Percentiles rank a stretch among this genome's conserved stretches.
These are phyloP conservation scores for Exaiptasia diaphana DNA, from an alignment of 64 coral and sea anemone species.

Conservation along the genomic window DNA sequence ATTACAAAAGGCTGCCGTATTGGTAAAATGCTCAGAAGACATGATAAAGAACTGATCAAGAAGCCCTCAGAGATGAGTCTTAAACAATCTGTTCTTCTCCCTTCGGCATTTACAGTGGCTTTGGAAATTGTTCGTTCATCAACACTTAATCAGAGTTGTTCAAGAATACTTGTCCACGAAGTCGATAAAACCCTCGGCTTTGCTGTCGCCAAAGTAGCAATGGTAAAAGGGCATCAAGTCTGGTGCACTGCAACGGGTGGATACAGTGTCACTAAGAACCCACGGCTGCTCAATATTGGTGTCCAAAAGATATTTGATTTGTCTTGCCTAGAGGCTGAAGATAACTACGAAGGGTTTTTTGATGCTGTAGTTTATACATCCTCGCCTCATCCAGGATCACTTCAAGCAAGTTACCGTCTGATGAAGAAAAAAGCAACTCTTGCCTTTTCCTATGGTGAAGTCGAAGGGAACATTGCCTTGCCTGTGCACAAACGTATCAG, in stretches of 20 bases:
- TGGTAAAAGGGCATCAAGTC: conserved; percentile 40
- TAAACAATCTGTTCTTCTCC: conserved; percentile 11
- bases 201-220: conserved; percentile 43
- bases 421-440: conserved; percentile 32
- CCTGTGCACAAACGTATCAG: background rate
- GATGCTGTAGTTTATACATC: conserved; percentile 48
- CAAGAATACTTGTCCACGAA: conserved; percentile 44
- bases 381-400: conserved; percentile 14
- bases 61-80: conserved; percentile 5
- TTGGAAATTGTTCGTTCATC: conserved; percentile 9
- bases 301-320: background rate
- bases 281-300: conserved; percentile 1
- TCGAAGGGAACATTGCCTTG: conserved; percentile 28
- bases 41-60: background rate
- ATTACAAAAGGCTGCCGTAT: background rate
- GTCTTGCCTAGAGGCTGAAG: background rate
- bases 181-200: conserved; percentile 30
- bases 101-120: background rate
- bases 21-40: background rate
- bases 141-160: background rate
- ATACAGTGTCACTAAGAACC: background rate
- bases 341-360: background rate
- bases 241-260: conserved; percentile 34
- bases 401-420: conserved; percentile 16
- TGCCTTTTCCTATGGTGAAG: background rate